Percentiles rank a stretch among this genome's conserved stretches.
These are phyloP conservation scores for Sinonovacula constricta DNA, from an alignment of 1,140 invertebrate species.

Conservation along the genomic window DNA sequence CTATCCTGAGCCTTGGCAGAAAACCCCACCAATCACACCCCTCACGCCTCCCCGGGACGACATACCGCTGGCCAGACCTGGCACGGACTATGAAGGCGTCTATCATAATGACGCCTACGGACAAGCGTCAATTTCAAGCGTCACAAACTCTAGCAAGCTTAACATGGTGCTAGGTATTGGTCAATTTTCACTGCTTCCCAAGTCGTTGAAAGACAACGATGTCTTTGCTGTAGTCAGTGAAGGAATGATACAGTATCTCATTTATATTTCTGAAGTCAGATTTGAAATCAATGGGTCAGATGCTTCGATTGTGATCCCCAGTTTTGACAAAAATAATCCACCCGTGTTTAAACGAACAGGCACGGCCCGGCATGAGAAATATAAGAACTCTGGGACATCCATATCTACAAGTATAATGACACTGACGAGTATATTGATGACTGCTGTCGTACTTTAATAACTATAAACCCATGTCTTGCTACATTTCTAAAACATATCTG, in stretches of 20 bases:
- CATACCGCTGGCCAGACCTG: not conserved
- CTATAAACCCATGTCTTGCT: too few relatives aligned
- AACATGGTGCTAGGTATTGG: slow-evolving; percentile 9
- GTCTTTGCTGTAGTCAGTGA: slow-evolving; percentile 19
- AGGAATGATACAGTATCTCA: slow-evolving; percentile 9
- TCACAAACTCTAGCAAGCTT: not conserved
- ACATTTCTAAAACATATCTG: too few relatives aligned
- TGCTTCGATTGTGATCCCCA: too few relatives aligned
- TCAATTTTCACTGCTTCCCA: slow-evolving; percentile 3
- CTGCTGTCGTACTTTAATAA: too few relatives aligned
- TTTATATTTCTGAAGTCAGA: too few relatives aligned
- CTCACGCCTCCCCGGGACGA: not conserved
- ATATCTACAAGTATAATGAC: too few relatives aligned
- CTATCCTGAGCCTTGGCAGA: slow-evolving; percentile 46
- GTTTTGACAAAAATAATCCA: too few relatives aligned
- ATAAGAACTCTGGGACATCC: too few relatives aligned
- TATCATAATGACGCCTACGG: slow-evolving; percentile 27
- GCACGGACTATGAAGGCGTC: not conserved
- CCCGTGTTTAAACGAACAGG: too few relatives aligned
- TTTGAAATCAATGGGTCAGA: too few relatives aligned
- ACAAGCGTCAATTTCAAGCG: not conserved
- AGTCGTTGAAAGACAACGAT: slow-evolving; percentile 6
- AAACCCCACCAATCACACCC: not conserved
- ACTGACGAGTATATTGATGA: too few relatives aligned
- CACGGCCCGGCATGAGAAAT: too few relatives aligned